Conservation (phyloP, 2,888 invertebrate genomes). For the Pardosa pseudoannulata region DNA sequence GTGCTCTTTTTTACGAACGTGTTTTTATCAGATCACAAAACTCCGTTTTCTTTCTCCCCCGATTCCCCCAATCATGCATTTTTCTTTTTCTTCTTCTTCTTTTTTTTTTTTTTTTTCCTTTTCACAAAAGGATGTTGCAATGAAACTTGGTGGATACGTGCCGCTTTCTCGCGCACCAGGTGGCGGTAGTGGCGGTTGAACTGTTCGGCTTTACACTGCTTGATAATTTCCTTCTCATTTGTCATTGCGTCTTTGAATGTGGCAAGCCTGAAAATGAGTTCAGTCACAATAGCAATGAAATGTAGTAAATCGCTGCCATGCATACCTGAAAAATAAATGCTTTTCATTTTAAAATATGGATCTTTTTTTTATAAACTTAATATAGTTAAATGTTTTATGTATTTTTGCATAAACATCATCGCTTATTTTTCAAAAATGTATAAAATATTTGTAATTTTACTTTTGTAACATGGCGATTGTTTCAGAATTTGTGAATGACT, state of each 20-base stretch:
- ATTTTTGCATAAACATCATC: no score
- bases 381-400: no score
- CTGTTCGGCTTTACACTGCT: constrained; percentile 25
- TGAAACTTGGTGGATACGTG: background rate
- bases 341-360: no score
- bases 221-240: constrained; percentile 17
- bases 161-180: constrained; percentile 35
- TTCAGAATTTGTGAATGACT: no score
- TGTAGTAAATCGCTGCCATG: no score
- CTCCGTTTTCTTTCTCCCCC: constrained; percentile 8
- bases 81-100: background rate
- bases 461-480: no score
- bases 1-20: constrained; percentile 31
- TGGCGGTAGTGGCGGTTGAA: constrained; percentile 32
- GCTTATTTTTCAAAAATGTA: no score
- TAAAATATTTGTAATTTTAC: no score
- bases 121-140: constrained; percentile 17
- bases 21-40: constrained; percentile 47
- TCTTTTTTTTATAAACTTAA: no score
- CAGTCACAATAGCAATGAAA: background rate
- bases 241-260: background rate
- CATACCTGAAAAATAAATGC: no score
- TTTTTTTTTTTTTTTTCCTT: background rate
- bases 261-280: background rate
- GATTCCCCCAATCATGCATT: background rate